A percentile compares a stretch with the other conserved stretches of the same genome.
Conservation (phyloP, 1,140 invertebrate species). For the Oryctes rhinoceros region DNA sequence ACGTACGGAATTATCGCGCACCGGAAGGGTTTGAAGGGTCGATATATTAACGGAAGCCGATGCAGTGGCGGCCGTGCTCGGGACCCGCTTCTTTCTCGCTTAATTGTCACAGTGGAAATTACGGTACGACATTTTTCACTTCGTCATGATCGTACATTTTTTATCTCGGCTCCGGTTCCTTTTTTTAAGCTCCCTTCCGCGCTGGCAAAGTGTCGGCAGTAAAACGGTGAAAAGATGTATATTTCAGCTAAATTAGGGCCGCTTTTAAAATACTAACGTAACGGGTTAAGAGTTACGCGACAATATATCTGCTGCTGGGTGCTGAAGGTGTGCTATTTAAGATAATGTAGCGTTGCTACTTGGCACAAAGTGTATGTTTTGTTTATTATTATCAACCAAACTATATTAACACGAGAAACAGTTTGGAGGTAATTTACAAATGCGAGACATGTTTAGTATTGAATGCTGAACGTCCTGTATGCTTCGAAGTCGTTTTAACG, state of each 20-base stretch:
- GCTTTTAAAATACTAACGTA: background rate
- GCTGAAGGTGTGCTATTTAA: too few relatives aligned
- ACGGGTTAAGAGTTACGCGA: too few relatives aligned
- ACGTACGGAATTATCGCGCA: background rate
- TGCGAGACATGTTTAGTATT: too few relatives aligned
- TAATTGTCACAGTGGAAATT: background rate
- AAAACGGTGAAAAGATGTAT: conserved; percentile 3
- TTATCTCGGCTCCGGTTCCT: background rate
- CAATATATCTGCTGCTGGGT: too few relatives aligned
- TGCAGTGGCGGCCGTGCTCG: background rate
- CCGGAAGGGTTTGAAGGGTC: conserved; percentile 12
- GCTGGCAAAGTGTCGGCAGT: background rate
- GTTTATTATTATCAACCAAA: too few relatives aligned
- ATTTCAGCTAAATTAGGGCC: background rate
- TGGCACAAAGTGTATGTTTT: too few relatives aligned
- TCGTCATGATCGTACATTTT: background rate
- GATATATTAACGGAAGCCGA: conserved; percentile 9
- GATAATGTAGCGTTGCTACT: too few relatives aligned
- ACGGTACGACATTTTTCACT: conserved; percentile 5
- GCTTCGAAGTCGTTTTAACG: too few relatives aligned
- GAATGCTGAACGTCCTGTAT: too few relatives aligned
- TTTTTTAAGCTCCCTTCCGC: background rate
- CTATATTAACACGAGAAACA: too few relatives aligned
- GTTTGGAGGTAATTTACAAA: too few relatives aligned
- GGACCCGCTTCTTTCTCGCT: background rate